Evolutionary conservation across 2,888 invertebrate genomes (phyloP), one percentile per base, ranked within the genome.

Genomic region (Lysandra coridon): DNA sequence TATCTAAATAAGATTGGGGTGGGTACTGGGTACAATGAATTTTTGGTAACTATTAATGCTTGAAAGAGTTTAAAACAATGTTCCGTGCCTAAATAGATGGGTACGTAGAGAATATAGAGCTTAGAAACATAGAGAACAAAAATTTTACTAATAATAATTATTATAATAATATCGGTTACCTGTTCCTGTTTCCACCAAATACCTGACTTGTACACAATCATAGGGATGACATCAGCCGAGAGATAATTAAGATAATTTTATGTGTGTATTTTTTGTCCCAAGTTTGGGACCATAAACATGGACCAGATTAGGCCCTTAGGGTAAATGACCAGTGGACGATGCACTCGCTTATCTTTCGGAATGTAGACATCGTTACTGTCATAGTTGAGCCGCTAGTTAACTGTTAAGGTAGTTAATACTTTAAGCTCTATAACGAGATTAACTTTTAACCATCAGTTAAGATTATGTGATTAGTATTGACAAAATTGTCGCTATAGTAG

Each of bases 241-340:
- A 30, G 30, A 69, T 37, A 17, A 69, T 69, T 64, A 33, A 69
- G 33, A 69, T 33, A 69, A 14, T 69, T 23, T 69, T 69, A 37
- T 37, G 69, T 5, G 69, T 33, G 33, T 33, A 69, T 4, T 33
- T 69, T 69, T 33, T 14, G 69, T 69, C 64, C 30, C 64, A 64
- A 37, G 69, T 69, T 33, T 69, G 33, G 12, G 33, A 14, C 5
- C 33, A 69, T 69, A 33, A 69, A 17, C 33, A 37, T 69, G 69
- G 62, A 12, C 30, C 64, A 12, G 12, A 64, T 64, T 30, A 10
- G 49, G 49, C 49, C 49, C 49, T 10, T 44, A 30, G 69, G 69
- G 69, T 69, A 69, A 69, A 69, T 69, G 69, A 69, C 69, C 69
- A 69, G 14, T 14, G 33, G 33, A 14, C 69, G 69, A 69, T 69